A percentile compares a stretch with the other conserved stretches of the same genome.
Conservation (phyloP, 2,797 vertebrate species). For the Centropyge bicolor region DNA sequence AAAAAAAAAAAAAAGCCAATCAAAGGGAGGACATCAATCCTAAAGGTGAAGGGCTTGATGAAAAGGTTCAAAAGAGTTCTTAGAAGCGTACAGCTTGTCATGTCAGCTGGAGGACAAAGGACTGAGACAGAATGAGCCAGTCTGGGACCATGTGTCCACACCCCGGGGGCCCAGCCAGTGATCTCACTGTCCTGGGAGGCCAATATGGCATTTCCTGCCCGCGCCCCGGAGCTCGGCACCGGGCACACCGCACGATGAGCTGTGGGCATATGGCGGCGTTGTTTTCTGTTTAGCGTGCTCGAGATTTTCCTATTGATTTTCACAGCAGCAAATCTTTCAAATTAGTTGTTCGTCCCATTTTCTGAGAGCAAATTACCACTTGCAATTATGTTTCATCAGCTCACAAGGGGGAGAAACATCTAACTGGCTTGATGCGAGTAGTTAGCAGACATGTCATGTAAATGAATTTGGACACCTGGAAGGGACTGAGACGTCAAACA, state of each 20-base stretch:
- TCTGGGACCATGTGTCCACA: conserved; percentile 79
- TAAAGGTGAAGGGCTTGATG: conserved; percentile 38
- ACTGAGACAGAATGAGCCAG: conserved; percentile 40
- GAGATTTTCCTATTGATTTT: conserved; percentile 44
- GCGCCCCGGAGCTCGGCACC: conserved; percentile 49
- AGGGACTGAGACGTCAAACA: conserved; percentile 50
- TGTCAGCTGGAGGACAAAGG: conserved; percentile 64
- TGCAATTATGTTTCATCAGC: conserved; percentile 72
- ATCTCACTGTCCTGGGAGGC: conserved; percentile 69
- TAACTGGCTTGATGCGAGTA: conserved; percentile 34
- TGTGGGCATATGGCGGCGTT: conserved; percentile 68
- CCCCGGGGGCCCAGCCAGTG: conserved; percentile 70
- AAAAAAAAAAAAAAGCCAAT: conserved; percentile 16
- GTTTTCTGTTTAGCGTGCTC: conserved; percentile 45
- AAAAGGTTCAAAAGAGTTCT: conserved; percentile 51
- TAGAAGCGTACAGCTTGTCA: conserved; percentile 51
- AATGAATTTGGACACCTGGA: conserved; percentile 66
- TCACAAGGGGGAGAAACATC: conserved; percentile 52
- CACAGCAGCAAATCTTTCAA: conserved; percentile 33
- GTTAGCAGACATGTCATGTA: conserved; percentile 50
- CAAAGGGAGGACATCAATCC: conserved; percentile 24
- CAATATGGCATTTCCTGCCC: conserved; percentile 80
- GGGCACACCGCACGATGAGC: conserved; percentile 52
- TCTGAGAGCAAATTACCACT: conserved; percentile 55
- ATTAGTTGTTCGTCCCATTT: conserved; percentile 40